Base-by-base conservation (phyloP, 2,797 vertebrate species). In the Zenarchopterus dispar region DNA sequence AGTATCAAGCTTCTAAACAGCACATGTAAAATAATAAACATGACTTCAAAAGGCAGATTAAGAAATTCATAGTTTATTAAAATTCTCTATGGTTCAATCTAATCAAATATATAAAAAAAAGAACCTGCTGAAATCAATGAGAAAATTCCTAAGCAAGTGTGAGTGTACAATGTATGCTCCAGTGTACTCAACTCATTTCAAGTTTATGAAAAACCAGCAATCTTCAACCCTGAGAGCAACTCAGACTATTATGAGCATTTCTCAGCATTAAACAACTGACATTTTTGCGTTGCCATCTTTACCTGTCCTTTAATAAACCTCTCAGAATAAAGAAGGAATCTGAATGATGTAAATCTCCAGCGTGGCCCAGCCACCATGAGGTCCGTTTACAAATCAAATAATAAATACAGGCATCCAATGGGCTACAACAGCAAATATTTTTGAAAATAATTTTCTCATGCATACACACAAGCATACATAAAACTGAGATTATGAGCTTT, bases 341-440 rank as follows among this genome's bases (percentile, higher is more conserved):
- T 74, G 66, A 89, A 81, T 56, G 71, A 78, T 86, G 54, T 76
- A 84, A 72, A 78, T 86, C 75, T 88, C 72, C 77, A 71, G 59
- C 47, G 90, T 94, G 93, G 92, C 90, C 91, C 92, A 92, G 92
- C 92, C 93, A 93, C 91, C 80, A 74, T 87, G 85, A 91, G 80
- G 80, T 89, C 84, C 69, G 79, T 82, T 84, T 73, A 70, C 64
- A 85, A 88, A 84, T 88, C 85, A 88, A 82, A 85, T 70, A 90
- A 93, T 94, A 93, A 93, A 94, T 93, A 93, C 89, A 92, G 86
- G 88, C 86, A 87, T 92, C 76, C 82, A 81, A 85, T 84, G 72
- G 76, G 76, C 79, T 83, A 82, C 73, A 70, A 87, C 77, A 77
- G 83, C 73, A 88, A 90, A 76, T 78, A 70, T 72, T 67, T 86